Evolutionary conservation across 2,113 vertebrate species (phyloP).

Genomic region (Semicossyphus pulcher): DNA sequence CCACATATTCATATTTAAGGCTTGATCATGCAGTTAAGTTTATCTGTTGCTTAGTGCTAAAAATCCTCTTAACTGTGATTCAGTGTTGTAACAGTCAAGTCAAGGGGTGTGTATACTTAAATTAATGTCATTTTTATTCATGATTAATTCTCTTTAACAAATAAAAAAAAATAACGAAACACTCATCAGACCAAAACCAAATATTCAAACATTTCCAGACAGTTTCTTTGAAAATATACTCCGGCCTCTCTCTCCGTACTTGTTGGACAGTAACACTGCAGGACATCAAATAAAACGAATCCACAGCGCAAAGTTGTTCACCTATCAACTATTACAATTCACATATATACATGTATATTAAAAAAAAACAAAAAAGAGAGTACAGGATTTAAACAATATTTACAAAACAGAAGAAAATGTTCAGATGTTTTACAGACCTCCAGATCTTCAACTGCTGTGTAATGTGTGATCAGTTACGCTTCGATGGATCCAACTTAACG

Average conservation of each 20-base stretch:
- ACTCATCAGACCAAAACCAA: neutral
- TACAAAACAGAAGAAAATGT: neutral
- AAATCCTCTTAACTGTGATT: neutral
- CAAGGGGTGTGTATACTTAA: neutral
- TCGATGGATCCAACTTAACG: neutral
- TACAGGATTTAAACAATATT: neutral
- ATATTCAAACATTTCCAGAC: neutral
- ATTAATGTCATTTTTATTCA: neutral
- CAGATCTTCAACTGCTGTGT: neutral
- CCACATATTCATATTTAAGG: too few relatives aligned
- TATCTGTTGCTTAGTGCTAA: too few relatives aligned
- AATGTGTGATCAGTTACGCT: neutral
- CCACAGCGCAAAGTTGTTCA: neutral
- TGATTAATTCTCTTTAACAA: neutral
- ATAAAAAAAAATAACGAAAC: neutral
- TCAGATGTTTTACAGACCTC: neutral
- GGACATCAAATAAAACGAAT: constrained; percentile 5
- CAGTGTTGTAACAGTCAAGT: neutral
- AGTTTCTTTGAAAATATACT: constrained; percentile 20
- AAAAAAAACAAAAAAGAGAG: neutral
- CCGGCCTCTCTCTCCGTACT: neutral
- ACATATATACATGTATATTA: neutral
- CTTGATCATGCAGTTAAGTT: too few relatives aligned
- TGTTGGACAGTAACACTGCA: constrained; percentile 2
- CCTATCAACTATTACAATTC: constrained; percentile 10